Base-by-base conservation (phyloP, 1,140 invertebrate genomes). In the Liolophura sinensis region DNA sequence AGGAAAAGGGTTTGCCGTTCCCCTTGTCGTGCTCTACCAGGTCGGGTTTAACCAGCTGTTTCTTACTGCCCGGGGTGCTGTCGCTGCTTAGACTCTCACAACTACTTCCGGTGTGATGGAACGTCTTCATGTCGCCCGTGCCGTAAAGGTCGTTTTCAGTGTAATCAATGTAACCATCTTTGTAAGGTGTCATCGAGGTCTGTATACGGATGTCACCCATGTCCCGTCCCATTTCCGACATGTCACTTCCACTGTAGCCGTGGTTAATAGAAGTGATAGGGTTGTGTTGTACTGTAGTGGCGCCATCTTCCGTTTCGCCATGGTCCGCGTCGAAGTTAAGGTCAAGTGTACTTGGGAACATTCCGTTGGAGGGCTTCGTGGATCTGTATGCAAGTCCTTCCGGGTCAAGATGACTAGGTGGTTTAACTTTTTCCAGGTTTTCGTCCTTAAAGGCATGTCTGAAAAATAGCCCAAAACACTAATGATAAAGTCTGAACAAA, bases 201-300 rank as follows among this genome's bases (percentile, higher is more conserved):
- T 75, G 71, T n/a, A 75, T 65, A 16, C 71, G 73, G 27, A 75
- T 75, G 50, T 75, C 73, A 51, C 65, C 72, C 47, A 69, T 59
- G 31, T 66, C 68, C 12, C 62, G 22, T 24, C 68, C 65, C 4
- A 40, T 48, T 46, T 68, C 66, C 12, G 27, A 20, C 16, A 66
- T 61, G 25, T 66, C 65, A 25, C 48, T 50, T 16, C 62, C 51
- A 0, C 65, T 51, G 59, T 64, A 72, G 57, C 67, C 68, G 47
- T 64, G 68, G 55, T 64, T 67, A 40, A 54, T 57, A 1, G 50
- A 58, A 14, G 22, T 56, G 14, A 72, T 61, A 5, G 71, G 69
- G 64, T 73, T 71, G 14, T 73, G 61, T 51, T 71, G 67, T 15
- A 73, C 49, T 4, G 65, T 69, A 24, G 72, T 72, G 15, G 57